Evolutionary conservation across 64 coral and sea anemone genomes (phyloP), one percentile per base, ranked within the genome.

Genomic region (Anthopleura sola): DNA sequence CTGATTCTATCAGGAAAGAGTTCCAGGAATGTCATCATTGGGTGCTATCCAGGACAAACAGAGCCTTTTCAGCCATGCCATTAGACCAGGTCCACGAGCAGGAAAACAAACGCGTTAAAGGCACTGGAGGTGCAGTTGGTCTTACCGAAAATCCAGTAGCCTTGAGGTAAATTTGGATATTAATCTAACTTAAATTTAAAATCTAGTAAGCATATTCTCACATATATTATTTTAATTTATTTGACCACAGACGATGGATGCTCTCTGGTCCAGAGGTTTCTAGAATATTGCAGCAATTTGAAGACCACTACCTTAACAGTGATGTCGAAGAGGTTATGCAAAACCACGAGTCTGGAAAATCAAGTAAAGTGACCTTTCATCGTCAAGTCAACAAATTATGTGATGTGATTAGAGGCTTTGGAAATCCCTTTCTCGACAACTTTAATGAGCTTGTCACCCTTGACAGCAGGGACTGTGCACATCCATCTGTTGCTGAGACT

Each of bases 361-460:
- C 74, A 76, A 37, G 33, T 4, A 32, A 76, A 32, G 4, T 32
- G 37, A 76, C 18, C 74, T 76, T 76, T 39, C 74, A 76, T 8
- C 18, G 20, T 23, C 74, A 76, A 0, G 74, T 44, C 2, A 71
- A 34, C 68, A 71, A n/a, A 26, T 21, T 71, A 1, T 15, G 15
- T n/a, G 68, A 71, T 28, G 85, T 83, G 26, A 49, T 91, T 3
- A 46, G 90, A 83, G 13, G 71, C 77, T 57, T 36, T 17, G 88
- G 82, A 57, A 92, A 92, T 87, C 90, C 90, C 23, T 87, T 92
- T 34, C 37, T 76, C 28, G 90, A 92, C 48, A 85, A 92, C 69
- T 88, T 88, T 20, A 51, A 68, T 0, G 91, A 88, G 78, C 74
- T 88, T 33, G 91, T 92, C 10, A 92, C 81, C 8, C 60, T 92